These are phyloP conservation scores for Dryobota labecula DNA, from an alignment of 2,888 invertebrate species.

Conservation along the genomic window DNA sequence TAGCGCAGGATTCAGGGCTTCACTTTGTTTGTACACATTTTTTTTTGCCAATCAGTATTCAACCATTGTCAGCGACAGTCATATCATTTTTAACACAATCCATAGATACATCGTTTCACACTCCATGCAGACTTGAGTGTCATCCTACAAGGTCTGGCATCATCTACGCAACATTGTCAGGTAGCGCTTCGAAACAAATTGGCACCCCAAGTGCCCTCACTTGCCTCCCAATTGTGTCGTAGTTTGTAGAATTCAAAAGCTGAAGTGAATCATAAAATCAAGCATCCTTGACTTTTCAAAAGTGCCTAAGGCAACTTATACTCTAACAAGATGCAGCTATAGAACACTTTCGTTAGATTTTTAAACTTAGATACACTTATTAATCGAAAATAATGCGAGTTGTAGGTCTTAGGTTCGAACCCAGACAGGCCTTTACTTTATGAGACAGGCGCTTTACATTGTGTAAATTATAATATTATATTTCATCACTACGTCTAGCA, in stretches of 20 bases:
- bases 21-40: no score
- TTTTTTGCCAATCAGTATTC: not conserved
- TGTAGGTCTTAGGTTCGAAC: no score
- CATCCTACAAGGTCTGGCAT: no score
- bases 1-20: no score
- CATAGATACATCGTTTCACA: not conserved
- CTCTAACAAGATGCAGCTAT: not conserved
- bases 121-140: not conserved
- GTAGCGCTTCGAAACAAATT: constrained; percentile 23
- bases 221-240: constrained; percentile 12
- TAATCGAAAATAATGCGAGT: no score
- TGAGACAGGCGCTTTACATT: no score
- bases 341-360: not conserved
- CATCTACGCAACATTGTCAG: not conserved
- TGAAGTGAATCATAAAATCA: constrained; percentile 7
- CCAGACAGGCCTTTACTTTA: no score
- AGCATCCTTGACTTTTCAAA: not conserved
- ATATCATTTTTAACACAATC: no score
- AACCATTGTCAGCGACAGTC: not conserved
- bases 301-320: not conserved
- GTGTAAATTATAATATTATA: no score
- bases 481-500: no score
- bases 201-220: constrained; percentile 2
- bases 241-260: constrained; percentile 13
- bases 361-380: no score